These are phyloP conservation scores for Embidobia sp. DNA, from an alignment of 2,888 invertebrate species.

Conservation along the genomic window DNA sequence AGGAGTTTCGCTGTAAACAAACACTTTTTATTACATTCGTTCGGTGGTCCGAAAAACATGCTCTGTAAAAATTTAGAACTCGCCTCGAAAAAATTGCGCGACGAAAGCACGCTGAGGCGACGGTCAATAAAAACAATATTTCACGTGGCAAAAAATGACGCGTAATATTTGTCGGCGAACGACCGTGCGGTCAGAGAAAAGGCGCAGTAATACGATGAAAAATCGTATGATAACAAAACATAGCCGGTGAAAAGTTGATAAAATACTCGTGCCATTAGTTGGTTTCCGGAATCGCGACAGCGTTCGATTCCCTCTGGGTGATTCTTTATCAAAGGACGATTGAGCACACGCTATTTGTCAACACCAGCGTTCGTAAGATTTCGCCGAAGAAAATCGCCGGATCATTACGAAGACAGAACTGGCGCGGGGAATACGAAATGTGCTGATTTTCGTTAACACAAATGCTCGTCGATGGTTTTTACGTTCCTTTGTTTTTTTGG, in stretches of 20 bases:
- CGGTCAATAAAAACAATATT: constrained; percentile 57
- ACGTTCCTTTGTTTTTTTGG: no score
- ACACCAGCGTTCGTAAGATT: constrained; percentile 60
- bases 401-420: constrained; percentile 65
- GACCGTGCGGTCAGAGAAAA: constrained; percentile 27
- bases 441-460: no score
- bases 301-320: constrained; percentile 62
- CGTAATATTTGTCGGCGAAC: constrained; percentile 24
- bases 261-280: constrained; percentile 61
- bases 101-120: constrained; percentile 17
- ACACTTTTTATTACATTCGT: constrained; percentile 23
- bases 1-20: constrained; percentile 18
- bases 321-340: constrained; percentile 70
- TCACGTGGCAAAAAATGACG: constrained; percentile 45
- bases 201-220: constrained; percentile 38
- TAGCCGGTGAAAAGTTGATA: constrained; percentile 56
- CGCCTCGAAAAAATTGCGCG: constrained; percentile 18
- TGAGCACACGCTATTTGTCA: constrained; percentile 70
- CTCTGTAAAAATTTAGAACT: constrained; percentile 26
- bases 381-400: constrained; percentile 62
- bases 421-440: constrained; percentile 41
- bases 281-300: constrained; percentile 58
- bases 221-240: constrained; percentile 59
- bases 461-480: no score
- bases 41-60: constrained; percentile 20